Conservation (phyloP, 2,797 vertebrate genomes). For the Amblyopsis hoosieri region DNA sequence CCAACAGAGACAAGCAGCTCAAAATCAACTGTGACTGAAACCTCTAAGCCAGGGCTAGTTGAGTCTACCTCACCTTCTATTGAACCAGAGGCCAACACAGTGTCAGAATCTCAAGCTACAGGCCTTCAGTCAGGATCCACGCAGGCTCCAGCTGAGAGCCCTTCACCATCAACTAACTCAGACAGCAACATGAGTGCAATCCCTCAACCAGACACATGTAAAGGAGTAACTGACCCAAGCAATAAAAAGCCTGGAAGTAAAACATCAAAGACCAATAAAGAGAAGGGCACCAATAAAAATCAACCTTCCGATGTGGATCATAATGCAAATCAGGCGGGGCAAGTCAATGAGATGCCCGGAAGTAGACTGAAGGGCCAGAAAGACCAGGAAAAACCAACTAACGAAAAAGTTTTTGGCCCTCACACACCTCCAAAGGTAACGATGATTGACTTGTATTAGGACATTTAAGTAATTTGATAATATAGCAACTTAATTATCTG, state of each 20-base stretch:
- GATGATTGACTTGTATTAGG: background rate
- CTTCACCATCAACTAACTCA: background rate
- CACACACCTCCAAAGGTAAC: constrained; percentile 38
- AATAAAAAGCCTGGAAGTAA: constrained; percentile 23
- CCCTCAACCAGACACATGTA: constrained; percentile 10
- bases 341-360: constrained; percentile 38
- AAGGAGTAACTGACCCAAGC: constrained; percentile 3
- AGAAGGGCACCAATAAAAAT: background rate
- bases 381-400: background rate
- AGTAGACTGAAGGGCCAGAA: constrained; percentile 16
- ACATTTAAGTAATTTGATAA: background rate
- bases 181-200: background rate
- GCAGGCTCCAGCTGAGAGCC: background rate
- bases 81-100: background rate
- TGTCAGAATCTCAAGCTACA: background rate
- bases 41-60: background rate
- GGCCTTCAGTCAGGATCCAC: background rate
- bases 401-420: constrained; percentile 34
- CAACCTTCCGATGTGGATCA: constrained; percentile 35
- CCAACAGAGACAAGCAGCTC: constrained; percentile 1
- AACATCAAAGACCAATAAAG: constrained; percentile 35
- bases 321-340: constrained; percentile 23
- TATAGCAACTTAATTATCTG: background rate
- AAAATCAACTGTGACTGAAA: constrained; percentile 13
- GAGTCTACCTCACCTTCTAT: constrained; percentile 9